phyloP scores from a whole-genome alignment of 2,797 vertebrate species.

The Manis javanica region DNA sequence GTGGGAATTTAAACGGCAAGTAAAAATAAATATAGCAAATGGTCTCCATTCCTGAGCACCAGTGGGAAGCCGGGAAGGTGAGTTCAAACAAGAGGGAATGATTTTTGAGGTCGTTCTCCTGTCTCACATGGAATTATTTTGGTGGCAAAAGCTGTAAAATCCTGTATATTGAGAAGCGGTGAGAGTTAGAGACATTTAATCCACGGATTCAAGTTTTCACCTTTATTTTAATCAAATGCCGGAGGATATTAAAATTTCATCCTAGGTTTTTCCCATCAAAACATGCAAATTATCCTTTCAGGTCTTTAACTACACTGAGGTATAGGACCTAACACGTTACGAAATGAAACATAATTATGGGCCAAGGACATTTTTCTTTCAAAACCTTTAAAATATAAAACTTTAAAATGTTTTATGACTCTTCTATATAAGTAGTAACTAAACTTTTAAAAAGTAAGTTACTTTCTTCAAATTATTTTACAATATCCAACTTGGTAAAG shows the following conservation, averaged over 20 bases:
- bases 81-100: neutral
- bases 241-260: conserved; percentile 69
- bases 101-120: neutral
- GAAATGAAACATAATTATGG: conserved; percentile 68
- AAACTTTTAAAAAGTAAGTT: conserved; percentile 53
- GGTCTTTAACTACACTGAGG: conserved; percentile 60
- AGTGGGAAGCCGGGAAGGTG: neutral
- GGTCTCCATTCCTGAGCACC: neutral
- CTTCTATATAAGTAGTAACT: conserved; percentile 39
- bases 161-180: neutral
- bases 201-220: conserved; percentile 59
- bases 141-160: conserved; percentile 44
- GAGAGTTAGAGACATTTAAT: conserved; percentile 57
- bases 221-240: conserved; percentile 73
- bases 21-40: neutral
- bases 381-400: conserved; percentile 60
- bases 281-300: conserved; percentile 70
- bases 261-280: conserved; percentile 67
- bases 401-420: conserved; percentile 64
- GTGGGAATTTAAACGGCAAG: neutral
- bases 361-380: conserved; percentile 71
- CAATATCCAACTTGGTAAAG: conserved; percentile 7
- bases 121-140: conserved; percentile 25
- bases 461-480: conserved; percentile 37
- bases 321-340: conserved; percentile 64